Evolutionary conservation across 2,888 invertebrate genomes (phyloP), one percentile per base, ranked within the genome.

Genomic region (Colostygia pectinataria): DNA sequence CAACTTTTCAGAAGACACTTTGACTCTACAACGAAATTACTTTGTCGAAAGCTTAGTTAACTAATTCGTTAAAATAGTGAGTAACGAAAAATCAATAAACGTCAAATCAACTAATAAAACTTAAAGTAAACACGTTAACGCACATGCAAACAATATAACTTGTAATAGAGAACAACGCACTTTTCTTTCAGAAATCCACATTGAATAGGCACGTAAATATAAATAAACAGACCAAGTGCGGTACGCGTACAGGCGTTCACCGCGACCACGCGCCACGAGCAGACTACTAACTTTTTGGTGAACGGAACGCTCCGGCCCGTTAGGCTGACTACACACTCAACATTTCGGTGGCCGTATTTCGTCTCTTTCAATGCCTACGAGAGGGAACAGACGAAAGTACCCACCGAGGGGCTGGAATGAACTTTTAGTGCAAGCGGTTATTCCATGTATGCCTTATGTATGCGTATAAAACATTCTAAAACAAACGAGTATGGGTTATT

Each of bases 201-300:
- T 72, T 68, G 64, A 33, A 31, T 14, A 14, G 71, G 66, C 70
- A 65, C 65, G 87, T 85, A 77, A 81, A 71, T 72, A 71, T 73
- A 52, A 77, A 75, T 71, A 71, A 71, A 74, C 67, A 78, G 76
- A 76, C 67, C 65, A 63, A 65, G 72, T 73, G 73, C 75, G 69
- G 49, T 59, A 61, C 72, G 74, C 74, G 67, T 71, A 63, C 62
- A 71, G 77, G 76, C 81, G 83, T 69, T 61, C 73, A 59, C 66
- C 81, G 81, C 84, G 81, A 68, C 74, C 77, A 78, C 84, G 84
- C 86, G 83, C 83, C 81, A 71, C 83, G 82, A 71, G 66, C 66
- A 63, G 62, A 69, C 72, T 72, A 77, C 77, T 79, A 78, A 71
- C 81, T 74, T 73, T 34, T 71, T 71, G 67, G 76, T 70, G 74